Base-by-base conservation (phyloP, 2,888 invertebrate genomes). In the Andrena fulva region DNA sequence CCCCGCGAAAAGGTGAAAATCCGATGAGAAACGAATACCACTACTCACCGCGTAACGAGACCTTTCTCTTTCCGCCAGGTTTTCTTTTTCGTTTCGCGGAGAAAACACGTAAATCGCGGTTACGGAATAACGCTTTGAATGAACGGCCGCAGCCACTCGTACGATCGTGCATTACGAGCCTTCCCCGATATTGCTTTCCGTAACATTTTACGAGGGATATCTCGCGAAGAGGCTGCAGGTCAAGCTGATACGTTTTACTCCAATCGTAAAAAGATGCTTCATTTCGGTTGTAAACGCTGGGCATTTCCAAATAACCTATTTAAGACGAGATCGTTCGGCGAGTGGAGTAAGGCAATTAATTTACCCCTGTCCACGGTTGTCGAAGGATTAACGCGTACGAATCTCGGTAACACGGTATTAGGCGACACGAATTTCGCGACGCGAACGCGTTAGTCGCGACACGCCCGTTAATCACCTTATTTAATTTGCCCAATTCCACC, bases 401-500 rank as follows among this genome's bases (percentile, higher is more conserved):
- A 24, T 6, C 24, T 33, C 12, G 8, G 24, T 20, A 29, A 16
- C 2, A n/a, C 0, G 27, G 8, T 24, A 48, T 63, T 29, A 62
- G 24, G 48, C 16, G 50, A 31, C n/a, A 12, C 2, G 56, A 68
- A 63, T 50, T 48, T 56, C 24, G 1, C 62, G 48, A 16, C 29
- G 8, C 6, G 8, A 10, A 2, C 54, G 24, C 33, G 35, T 72
- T 59, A 59, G 48, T 64, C 42, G 24, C 56, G 67, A 56, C 56
- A 68, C 10, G 33, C 27, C 7, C 72, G 73, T 73, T 80, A 68
- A 78, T 80, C 72, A 80, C 56, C 63, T 42, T 42, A 63, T 72
- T 80, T 78, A 72, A 78, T 80, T 80, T 78, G 78, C 68, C 68
- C 68, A 68, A 73, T 72, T 63, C 63, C 56, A 56, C 56, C 56